A percentile compares a stretch with the other conserved stretches of the same genome.
Conservation (phyloP, 2,888 invertebrate species). For the Hedychridium roseum region DNA sequence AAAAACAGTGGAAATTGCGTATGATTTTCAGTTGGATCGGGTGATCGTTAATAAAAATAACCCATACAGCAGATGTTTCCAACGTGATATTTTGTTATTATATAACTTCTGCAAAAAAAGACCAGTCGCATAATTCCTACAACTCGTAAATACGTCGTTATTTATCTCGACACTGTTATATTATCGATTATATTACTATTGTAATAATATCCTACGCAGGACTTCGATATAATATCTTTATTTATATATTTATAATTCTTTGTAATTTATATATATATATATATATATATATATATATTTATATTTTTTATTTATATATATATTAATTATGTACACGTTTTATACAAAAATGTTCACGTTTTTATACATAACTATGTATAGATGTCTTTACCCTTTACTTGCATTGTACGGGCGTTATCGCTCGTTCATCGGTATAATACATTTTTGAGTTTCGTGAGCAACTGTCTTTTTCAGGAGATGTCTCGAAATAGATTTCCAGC, state of each 20-base stretch:
- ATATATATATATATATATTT: slow-evolving; percentile 38
- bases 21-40: no score
- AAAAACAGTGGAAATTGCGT: background rate
- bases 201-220: slow-evolving; percentile 33
- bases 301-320: slow-evolving; percentile 46
- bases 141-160: slow-evolving; percentile 27
- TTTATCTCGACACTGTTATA: slow-evolving; percentile 34
- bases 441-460: slow-evolving; percentile 46
- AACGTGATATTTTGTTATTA: slow-evolving; percentile 35
- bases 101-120: slow-evolving; percentile 31
- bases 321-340: slow-evolving; percentile 60
- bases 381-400: slow-evolving; percentile 39
- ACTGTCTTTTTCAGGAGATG: slow-evolving; percentile 34
- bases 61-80: slow-evolving; percentile 9
- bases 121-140: slow-evolving; percentile 28
- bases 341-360: slow-evolving; percentile 59
- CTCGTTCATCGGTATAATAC: slow-evolving; percentile 50
- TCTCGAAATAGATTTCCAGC: slow-evolving; percentile 30
- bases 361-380: slow-evolving; percentile 59
- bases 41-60: background rate
- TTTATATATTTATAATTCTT: slow-evolving; percentile 41
- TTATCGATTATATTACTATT: slow-evolving; percentile 28
- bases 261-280: slow-evolving; percentile 30
- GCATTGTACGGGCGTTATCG: slow-evolving; percentile 38
- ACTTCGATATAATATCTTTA: slow-evolving; percentile 36